phyloP scores from a whole-genome alignment of 2,113 vertebrate species.

The Aphyosemion australe region DNA sequence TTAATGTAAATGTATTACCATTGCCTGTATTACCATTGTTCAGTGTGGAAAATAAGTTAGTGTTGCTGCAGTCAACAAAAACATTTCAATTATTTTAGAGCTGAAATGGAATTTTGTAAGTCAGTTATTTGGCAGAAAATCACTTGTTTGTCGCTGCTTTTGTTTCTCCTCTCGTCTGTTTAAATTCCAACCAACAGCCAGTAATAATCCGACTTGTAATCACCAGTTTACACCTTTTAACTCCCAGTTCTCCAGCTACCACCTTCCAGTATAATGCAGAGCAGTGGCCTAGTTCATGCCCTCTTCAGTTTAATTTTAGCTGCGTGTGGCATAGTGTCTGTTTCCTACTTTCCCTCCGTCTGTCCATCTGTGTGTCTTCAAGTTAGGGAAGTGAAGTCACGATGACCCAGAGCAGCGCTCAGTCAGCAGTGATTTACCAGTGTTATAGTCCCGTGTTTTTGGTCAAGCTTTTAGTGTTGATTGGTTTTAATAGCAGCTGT shows the following conservation, averaged over 20 bases:
- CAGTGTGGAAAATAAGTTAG: conserved; percentile 22
- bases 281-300: conserved; percentile 61
- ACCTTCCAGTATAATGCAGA: conserved; percentile 38
- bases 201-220: neutral
- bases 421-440: conserved; percentile 18
- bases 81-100: conserved; percentile 12
- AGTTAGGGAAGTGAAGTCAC: conserved; percentile 18
- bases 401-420: conserved; percentile 7
- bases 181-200: neutral
- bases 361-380: conserved; percentile 4
- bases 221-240: conserved; percentile 8
- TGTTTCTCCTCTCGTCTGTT: neutral
- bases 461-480: conserved; percentile 4
- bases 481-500: conserved; percentile 8
- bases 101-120: neutral
- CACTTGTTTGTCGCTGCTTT: neutral
- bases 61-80: neutral
- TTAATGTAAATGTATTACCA: conserved; percentile 48
- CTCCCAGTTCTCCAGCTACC: conserved; percentile 25
- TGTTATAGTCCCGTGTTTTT: conserved; percentile 22
- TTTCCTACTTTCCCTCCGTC: conserved; percentile 20
- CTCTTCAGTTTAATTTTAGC: conserved; percentile 63
- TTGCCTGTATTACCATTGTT: conserved; percentile 41
- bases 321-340: conserved; percentile 21
- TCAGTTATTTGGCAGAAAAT: neutral